Base-by-base conservation (phyloP, 2,113 vertebrate species). In the Junco hyemalis region DNA sequence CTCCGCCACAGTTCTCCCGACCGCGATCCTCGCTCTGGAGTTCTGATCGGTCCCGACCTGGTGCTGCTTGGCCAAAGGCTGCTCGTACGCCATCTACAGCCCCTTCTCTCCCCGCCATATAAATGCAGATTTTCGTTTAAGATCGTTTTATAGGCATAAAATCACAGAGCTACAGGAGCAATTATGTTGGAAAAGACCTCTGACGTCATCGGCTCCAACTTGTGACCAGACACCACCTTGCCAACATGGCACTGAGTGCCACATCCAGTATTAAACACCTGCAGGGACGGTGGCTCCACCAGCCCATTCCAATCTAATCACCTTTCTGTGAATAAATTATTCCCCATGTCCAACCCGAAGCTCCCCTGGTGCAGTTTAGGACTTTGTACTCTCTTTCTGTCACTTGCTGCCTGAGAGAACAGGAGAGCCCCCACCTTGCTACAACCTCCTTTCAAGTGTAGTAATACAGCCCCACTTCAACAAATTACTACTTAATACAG, bases 11-110 rank as follows among this genome's bases (percentile, higher is more conserved):
- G 8, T 3, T 5, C 40, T 42, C 40, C 40, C 40, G 40, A 42
- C 40, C 40, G 40, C 40, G 40, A 40, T 40, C 40, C 40, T 42
- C 40, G 40, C 40, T 15, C 68, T 12, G 40, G 25, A 35, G 4
- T 6, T 5, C 12, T 1, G 7, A 0, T 2, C 28, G 20, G 8
- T 14, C 22, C 40, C 3, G 0, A 12, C 28, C 42, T 18, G 4
- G 9, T 6, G 28, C 28, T 24, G 26, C 22, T 15, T 2, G 21
- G 20, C 20, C 44, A 3, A 3, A 40, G 5, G 8, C 31, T 38
- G 6, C 51, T 56, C 40, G 0, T 2, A 10, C 11, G 7, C 12
- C 9, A 0, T 3, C 19, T 42, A 3, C 12, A 35, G 33, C 42
- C 8, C 0, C 26, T 11, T n/a, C 2, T 4, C 2, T 6, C 11